Evolutionary conservation across 2,113 vertebrate species (phyloP), one percentile per base, ranked within the genome.

Genomic region (Stegostoma tigrinum): DNA sequence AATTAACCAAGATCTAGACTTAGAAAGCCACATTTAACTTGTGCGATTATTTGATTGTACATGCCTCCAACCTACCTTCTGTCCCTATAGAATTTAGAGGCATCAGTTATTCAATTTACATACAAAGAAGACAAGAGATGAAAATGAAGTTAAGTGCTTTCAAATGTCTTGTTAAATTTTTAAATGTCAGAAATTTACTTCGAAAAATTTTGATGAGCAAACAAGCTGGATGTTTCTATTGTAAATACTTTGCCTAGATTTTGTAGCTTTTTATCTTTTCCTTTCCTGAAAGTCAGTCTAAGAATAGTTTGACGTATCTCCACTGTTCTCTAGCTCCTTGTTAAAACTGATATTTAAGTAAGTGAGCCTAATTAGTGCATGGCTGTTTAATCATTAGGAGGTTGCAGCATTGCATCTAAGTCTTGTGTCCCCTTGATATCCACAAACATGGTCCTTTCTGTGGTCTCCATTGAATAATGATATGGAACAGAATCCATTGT

Each of bases 1-100:
- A 72, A 95, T 95, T 95, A 95, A 72, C 94, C 94, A 72, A 95
- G 93, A 48, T 72, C 93, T 14, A 34, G 52, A 34, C 87, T 90
- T 64, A 90, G 87, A 52, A 34, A 90, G 55, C 30, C 52, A 90
- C 87, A 55, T 90, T 21, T 89, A 55, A 52, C 86, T 89, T 34
- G 55, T 90, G 87, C 61, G 87, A 24, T 95, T 30, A 72, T 42
- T 95, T 95, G 10, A 42, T 27, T 95, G 94, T 38, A 72, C 42
- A 34, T 70, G 38, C 68, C 4, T 75, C 42, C 21, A 48, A 52
- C 52, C 27, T 94, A 45, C 48, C 48, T 52, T 72, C 94, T 72
- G 42, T 93, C 6, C n/a, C 38, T 42, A 90, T 72, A 30, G 38
- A 95, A 72, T 23, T 42, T 45, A 70, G 23, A 70, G 38, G 66